Evolutionary conservation across 1,140 invertebrate species (phyloP).

Genomic region (Copidosoma floridanum): DNA sequence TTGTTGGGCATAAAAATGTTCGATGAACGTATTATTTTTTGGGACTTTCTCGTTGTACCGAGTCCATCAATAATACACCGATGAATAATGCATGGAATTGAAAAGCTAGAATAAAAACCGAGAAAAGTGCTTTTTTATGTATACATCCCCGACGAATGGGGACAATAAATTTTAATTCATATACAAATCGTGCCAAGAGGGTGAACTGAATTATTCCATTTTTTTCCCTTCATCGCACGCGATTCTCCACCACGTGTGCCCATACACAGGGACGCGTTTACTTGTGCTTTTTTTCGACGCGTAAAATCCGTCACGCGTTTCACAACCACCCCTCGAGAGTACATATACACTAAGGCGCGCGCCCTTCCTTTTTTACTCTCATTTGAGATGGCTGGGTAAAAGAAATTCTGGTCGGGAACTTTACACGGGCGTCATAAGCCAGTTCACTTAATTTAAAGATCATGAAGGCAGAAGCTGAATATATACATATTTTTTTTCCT

Average conservation of each 20-base stretch:
- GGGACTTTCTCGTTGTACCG: no score
- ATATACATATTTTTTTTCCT: no score
- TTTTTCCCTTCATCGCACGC: slow-evolving; percentile 39
- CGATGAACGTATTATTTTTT: no score
- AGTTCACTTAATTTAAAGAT: slow-evolving; percentile 55
- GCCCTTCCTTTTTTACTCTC: slow-evolving; percentile 5
- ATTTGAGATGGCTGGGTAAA: slow-evolving; percentile 25
- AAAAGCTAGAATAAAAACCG: neutral
- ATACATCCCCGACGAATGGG: neutral
- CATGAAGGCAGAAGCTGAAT: slow-evolving; percentile 25
- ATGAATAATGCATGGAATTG: neutral
- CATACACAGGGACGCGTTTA: no score
- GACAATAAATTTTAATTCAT: slow-evolving; percentile 25
- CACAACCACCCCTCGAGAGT: slow-evolving; percentile 28
- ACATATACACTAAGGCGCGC: no score
- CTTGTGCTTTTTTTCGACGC: slow-evolving; percentile 12
- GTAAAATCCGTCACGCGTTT: slow-evolving; percentile 45
- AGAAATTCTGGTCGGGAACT: slow-evolving; percentile 44
- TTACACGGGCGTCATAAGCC: slow-evolving; percentile 53
- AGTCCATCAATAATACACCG: no score
- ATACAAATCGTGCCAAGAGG: slow-evolving; percentile 31
- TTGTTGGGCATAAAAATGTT: no score
- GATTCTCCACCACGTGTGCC: neutral
- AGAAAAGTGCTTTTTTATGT: slow-evolving; percentile 18
- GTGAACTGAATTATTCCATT: slow-evolving; percentile 26